These are phyloP conservation scores for Fringilla coelebs DNA, from an alignment of 2,797 vertebrate species.

Conservation along the genomic window DNA sequence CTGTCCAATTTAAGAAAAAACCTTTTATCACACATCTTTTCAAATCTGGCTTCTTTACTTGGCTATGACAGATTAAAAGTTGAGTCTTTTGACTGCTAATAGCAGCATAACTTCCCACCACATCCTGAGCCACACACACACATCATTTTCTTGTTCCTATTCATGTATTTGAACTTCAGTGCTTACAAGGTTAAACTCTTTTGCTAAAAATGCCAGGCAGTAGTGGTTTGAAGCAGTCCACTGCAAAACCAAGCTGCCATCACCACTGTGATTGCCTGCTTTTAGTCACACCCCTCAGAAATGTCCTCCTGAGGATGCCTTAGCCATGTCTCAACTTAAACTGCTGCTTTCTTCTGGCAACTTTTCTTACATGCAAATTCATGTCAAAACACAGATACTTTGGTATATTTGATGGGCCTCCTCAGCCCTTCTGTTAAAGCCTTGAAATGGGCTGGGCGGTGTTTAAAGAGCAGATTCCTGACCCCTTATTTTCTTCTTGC, in stretches of 20 bases:
- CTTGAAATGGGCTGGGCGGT: neutral
- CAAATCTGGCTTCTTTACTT: neutral
- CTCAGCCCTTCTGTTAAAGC: neutral
- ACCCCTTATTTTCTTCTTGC: neutral
- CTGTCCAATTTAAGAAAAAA: neutral
- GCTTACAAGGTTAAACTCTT: neutral
- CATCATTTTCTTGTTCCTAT: neutral
- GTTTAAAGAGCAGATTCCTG: neutral
- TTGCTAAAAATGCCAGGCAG: neutral
- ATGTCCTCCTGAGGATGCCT: neutral
- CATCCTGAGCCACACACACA: neutral
- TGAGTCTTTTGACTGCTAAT: neutral
- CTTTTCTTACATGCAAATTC: neutral
- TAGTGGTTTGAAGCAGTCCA: neutral
- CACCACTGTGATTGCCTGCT: neutral
- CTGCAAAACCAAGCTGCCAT: neutral
- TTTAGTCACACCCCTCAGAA: neutral
- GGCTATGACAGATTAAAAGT: neutral
- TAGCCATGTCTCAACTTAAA: neutral
- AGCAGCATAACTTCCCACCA: neutral
- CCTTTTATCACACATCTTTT: neutral
- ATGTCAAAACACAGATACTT: neutral
- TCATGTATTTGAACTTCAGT: neutral
- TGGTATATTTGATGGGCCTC: too few species aligned
- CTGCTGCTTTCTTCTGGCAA: neutral